Evolutionary conservation across 2,888 invertebrate genomes (phyloP), one percentile per base, ranked within the genome.

Genomic region (Phymatocera aterrima): DNA sequence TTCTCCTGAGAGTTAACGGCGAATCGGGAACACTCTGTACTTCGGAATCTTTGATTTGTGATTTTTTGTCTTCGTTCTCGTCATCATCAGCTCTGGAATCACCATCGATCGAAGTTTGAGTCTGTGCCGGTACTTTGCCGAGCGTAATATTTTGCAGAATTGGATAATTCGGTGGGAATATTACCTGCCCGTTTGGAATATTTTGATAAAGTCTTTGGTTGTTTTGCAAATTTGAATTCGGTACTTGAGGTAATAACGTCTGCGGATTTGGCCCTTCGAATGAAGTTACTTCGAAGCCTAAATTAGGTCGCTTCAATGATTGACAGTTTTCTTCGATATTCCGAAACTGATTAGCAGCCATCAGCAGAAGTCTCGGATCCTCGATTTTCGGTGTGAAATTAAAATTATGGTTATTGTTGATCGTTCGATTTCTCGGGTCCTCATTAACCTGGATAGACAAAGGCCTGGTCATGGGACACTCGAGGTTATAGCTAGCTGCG

Each of bases 181-280:
- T 79, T 15, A 83, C 82, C 0, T 87, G 82, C 0, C 84, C 81
- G 48, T 87, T 84, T 0, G 88, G 86, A 10, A 87, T 81, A 77
- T 87, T 88, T 28, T 86, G 87, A 31, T 87, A 87, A 1, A 87
- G 78, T 12, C 83, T 84, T 5, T 82, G 81, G 28, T 64, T n/a
- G n/a, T n/a, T 82, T 5, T 83, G 80, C 1, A 82, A 18, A 1
- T 84, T 82, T 0, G 85, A 80, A 86, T 79, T 75, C 82, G 82
- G n/a, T n/a, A n/a, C 18, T 18, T 8, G 21, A 0, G 65, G 85
- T 18, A 87, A 81, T 8, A 90, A 77, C 1, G 87, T 88, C n/a
- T 85, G 85, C 0, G 90, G 90, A 83, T 87, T 88, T 0, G 90
- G 90, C 15, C 83, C 86, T 77, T 90, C 90, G 81, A 90, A 90